Base-by-base conservation (phyloP, 2,797 vertebrate species). In the Bufotes viridis region DNA sequence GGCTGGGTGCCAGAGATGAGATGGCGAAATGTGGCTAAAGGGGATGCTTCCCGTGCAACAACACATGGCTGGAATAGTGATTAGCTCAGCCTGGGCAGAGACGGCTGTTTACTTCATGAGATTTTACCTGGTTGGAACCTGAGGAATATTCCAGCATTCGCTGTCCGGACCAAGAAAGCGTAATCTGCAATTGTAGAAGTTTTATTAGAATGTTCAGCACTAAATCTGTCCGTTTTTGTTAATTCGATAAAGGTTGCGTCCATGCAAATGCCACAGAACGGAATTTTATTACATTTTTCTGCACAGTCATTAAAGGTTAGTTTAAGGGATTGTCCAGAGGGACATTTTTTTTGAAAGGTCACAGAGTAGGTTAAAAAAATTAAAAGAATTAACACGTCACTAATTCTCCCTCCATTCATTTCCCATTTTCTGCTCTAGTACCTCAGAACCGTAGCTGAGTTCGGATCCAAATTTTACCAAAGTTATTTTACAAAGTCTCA, bases 81-180 rank as follows among this genome's bases (percentile, higher is more conserved):
- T 84, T 84, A 84, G 67, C 87, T 87, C 81, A 88, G 87, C 87
- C 74, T 58, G 74, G 61, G 74, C 72, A 81, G 20, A 53, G 42
- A 42, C 20, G 29, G 29, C 42, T 57, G 76, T 80, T 80, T 42
- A 34, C 26, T 69, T n/a, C 3, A 53, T 29, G 2, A 49, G 2
- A 49, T n/a, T 5, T 60, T 61, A 84, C 70, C 65, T 87, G 86
- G 78, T 11, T 82, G 78, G 24, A n/a, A 51, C 63, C 85, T 81
- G 85, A 63, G 67, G 86, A 81, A 82, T 75, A 49, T 87, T 87
- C 86, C n/a, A 82, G 84, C 29, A 6, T 9, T 42, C 15, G 26
- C 81, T 70, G 24, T 29, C 17, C 15, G 55, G 7, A 84, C 70
- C 70, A 51, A 65, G 80, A 51, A 51, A 81, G 22, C 80, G 14